phyloP scores from a whole-genome alignment of 2,797 vertebrate species.

The Sebastes iracundus region DNA sequence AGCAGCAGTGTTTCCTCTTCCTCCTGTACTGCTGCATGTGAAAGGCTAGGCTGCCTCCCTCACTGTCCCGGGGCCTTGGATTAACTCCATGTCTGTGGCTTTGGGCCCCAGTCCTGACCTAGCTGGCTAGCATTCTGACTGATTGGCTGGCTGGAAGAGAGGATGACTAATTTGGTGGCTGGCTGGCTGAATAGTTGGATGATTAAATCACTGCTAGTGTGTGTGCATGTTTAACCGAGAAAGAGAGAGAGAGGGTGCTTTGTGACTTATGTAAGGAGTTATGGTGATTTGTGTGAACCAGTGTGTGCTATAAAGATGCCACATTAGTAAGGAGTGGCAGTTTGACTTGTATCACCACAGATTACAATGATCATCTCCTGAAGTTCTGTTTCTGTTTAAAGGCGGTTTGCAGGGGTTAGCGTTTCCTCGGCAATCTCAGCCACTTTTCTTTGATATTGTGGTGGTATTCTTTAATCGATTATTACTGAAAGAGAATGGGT shows the following conservation, averaged over 20 bases:
- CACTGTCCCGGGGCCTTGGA: slow-evolving; percentile 36
- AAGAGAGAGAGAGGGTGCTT: neutral
- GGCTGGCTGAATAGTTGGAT: slow-evolving; percentile 20
- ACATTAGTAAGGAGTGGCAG: neutral
- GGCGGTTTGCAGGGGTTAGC: neutral
- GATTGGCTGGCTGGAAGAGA: slow-evolving; percentile 35
- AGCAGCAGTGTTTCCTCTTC: slow-evolving; percentile 10
- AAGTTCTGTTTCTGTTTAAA: slow-evolving; percentile 20
- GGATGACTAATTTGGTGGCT: slow-evolving; percentile 50
- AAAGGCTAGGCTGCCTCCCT: slow-evolving; percentile 12
- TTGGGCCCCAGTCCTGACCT: slow-evolving; percentile 51
- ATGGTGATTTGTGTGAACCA: slow-evolving; percentile 26
- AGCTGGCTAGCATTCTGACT: slow-evolving; percentile 37
- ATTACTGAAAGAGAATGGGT: neutral
- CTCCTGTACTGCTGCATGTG: neutral
- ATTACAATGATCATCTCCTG: neutral
- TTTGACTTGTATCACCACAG: slow-evolving; percentile 5
- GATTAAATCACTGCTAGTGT: slow-evolving; percentile 34
- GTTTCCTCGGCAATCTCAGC: neutral
- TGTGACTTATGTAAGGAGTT: slow-evolving; percentile 28
- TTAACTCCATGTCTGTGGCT: slow-evolving; percentile 44
- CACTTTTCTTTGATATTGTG: slow-evolving; percentile 23
- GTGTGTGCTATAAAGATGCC: neutral
- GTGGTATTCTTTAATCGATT: neutral
- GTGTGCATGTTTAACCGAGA: slow-evolving; percentile 1